Evolutionary conservation across 2,113 vertebrate genomes (phyloP).

Genomic region (Notechis scutatus): DNA sequence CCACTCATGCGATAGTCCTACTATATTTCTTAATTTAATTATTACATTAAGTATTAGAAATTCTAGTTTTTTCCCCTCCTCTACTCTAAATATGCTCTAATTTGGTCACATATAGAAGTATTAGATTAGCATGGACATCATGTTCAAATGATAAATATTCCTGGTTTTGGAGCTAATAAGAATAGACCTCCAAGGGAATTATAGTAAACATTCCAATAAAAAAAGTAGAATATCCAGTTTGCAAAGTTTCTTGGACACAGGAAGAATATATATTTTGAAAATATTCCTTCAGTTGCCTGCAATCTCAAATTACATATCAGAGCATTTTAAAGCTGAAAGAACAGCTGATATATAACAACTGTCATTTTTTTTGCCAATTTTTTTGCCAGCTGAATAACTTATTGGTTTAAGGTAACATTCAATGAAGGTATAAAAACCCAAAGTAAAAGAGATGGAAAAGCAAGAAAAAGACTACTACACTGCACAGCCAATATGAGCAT

Average conservation of each 20-base stretch:
- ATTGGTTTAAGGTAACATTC: background rate
- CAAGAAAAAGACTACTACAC: conserved; percentile 7
- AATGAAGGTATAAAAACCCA: conserved; percentile 1
- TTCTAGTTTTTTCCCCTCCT: background rate
- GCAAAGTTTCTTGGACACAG: conserved; percentile 9
- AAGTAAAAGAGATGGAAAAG: background rate
- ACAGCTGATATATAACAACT: background rate
- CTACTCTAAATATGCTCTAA: background rate
- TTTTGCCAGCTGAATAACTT: conserved; percentile 5
- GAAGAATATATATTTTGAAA: background rate
- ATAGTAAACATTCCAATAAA: background rate
- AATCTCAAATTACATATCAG: conserved; percentile 3
- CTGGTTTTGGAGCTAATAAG: background rate
- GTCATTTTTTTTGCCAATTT: background rate
- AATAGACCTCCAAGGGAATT: background rate
- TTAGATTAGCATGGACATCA: background rate
- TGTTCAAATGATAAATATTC: conserved; percentile 5
- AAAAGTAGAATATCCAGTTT: background rate
- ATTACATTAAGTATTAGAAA: background rate
- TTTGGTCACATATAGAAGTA: background rate
- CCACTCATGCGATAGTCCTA: background rate
- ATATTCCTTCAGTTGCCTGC: conserved; percentile 1
- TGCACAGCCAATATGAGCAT: background rate
- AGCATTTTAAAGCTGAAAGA: background rate
- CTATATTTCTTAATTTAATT: background rate